Evolutionary conservation across 2,113 vertebrate species (phyloP), one percentile per base, ranked within the genome.

Genomic region (Albula goreensis): DNA sequence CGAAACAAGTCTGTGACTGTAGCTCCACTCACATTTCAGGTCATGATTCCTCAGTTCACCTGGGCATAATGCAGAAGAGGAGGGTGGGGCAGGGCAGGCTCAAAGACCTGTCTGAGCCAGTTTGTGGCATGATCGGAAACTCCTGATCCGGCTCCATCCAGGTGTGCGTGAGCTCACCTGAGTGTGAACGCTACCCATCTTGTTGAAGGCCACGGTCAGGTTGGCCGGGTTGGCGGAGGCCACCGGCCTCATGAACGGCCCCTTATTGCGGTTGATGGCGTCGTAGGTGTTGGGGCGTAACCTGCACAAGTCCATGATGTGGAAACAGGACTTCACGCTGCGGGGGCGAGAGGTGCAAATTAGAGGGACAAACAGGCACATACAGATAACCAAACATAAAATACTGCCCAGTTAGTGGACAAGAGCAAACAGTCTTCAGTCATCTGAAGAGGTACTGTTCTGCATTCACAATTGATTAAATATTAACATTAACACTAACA

Each of bases 321-420:
- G 98, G 95, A 99, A 99, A 97, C 97, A 99, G 82, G 98, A 98
- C 93, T 98, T 99, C 77, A 99, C 98, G 91, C 98, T 99, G 51
- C 22, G 60, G 63, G 80, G 13, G 82, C 6, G 5, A 41, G n/a
- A 57, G 56, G 66, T 7, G 51, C 1, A 70, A 31, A 50, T 57
- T 41, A 63, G 50, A 53, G n/a, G 85, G 2, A 77, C 7, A 56
- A 19, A 83, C 5, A 50, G 8, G 7, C 41, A 17, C 0, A 41
- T 41, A 4, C 85, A 56, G 25, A 82, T 53, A 81, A 10, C 66
- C 25, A 10, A n/a, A 22, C 22, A n/a, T 8, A 49, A 66, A 66
- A 66, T 66, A 10, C 13, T 22, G 8, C 11, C 0, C 7, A 19
- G 7, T 25, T 10, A 31, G 70, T 10, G 7, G 1, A 31, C n/a